Evolutionary conservation across 2,113 vertebrate genomes (phyloP).

Genomic region (Urocolius indicus): DNA sequence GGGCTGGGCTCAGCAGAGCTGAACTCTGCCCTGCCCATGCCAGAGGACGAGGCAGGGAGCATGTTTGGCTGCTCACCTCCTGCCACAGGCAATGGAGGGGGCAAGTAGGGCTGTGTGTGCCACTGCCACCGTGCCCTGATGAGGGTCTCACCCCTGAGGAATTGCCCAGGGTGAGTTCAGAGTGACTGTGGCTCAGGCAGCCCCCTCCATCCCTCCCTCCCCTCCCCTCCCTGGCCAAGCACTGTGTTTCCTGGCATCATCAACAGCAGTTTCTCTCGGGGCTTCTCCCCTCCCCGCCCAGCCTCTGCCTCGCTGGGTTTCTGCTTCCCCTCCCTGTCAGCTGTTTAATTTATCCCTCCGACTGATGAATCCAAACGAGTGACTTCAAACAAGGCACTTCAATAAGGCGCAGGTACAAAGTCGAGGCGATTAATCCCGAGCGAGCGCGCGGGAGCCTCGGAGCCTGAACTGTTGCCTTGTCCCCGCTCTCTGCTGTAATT

Average conservation of each 20-base stretch:
- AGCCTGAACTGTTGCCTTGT: conserved; percentile 3
- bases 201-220: neutral
- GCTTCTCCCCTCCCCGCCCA: neutral
- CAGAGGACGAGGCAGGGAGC: neutral
- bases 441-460: neutral
- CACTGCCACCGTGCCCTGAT: accelerated
- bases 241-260: accelerated
- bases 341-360: conserved; percentile 26
- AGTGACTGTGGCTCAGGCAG: neutral
- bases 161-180: accelerated
- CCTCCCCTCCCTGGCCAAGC: neutral
- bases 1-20: neutral
- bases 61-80: too few relatives aligned
- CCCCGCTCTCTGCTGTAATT: neutral
- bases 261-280: neutral
- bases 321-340: conserved; percentile 6
- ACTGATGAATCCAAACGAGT: neutral
- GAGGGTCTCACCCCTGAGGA: accelerated
- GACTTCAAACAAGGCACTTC: conserved; percentile 66
- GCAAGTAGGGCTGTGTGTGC: accelerated
- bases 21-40: neutral
- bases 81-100: neutral
- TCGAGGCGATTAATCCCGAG: neutral
- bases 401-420: conserved; percentile 54
- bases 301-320: neutral